phyloP scores from a whole-genome alignment of 2,797 vertebrate genomes.

The Galago senegalensis region DNA sequence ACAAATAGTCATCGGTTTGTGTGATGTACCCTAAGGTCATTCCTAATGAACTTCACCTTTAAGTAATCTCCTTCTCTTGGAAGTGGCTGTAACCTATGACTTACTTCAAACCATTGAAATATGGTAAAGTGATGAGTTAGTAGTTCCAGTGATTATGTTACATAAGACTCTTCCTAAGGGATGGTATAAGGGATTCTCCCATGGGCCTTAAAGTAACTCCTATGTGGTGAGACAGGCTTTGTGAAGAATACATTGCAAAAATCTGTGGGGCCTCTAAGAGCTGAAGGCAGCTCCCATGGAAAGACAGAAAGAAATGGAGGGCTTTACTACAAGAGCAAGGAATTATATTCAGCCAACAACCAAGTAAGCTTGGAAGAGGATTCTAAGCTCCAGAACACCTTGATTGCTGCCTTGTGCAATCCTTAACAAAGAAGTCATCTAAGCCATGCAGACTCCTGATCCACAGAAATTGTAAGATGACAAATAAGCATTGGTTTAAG shows the following conservation, averaged over 20 bases:
- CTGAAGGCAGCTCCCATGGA: background rate
- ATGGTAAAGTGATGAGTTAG: background rate
- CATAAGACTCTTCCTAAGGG: background rate
- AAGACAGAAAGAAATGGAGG: background rate
- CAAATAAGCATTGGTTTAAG: background rate
- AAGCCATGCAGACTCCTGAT: background rate
- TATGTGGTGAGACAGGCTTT: background rate
- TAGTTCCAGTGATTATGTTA: background rate
- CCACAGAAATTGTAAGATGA: background rate
- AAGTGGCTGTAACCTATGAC: background rate
- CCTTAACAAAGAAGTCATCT: background rate
- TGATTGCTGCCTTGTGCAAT: background rate
- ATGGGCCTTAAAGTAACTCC: background rate
- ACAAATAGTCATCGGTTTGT: background rate
- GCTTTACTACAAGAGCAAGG: background rate
- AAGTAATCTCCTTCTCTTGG: background rate
- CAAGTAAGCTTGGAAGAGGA: background rate
- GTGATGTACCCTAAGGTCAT: fast-evolving
- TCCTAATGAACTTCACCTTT: background rate
- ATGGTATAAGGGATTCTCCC: background rate
- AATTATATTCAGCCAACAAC: background rate
- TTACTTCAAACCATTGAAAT: background rate
- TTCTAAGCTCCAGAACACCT: background rate
- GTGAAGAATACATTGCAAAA: background rate
- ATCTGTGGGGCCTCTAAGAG: background rate